phyloP scores from a whole-genome alignment of 2,113 vertebrate genomes.

The Charina bottae region DNA sequence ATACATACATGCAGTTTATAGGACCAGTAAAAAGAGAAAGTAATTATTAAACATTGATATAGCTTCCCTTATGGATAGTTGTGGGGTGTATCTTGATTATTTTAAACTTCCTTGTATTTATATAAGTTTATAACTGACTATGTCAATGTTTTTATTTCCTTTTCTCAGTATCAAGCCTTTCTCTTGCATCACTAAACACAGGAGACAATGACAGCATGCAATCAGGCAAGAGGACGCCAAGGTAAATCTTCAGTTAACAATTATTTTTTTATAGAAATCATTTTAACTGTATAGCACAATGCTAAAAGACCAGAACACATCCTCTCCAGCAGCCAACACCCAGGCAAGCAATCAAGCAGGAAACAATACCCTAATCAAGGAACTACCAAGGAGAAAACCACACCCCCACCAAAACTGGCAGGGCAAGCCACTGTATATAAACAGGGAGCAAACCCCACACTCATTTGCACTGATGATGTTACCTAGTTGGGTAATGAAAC shows the following conservation, averaged over 20 bases:
- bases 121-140: conserved; percentile 81
- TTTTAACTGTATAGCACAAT: conserved; percentile 25
- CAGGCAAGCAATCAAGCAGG: too few relatives aligned
- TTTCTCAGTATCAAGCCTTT: conserved; percentile 90
- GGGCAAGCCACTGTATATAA: too few relatives aligned
- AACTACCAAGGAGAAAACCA: too few relatives aligned
- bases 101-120: conserved; percentile 73
- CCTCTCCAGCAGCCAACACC: too few relatives aligned
- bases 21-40: conserved; percentile 5
- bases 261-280: conserved; percentile 36
- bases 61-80: conserved; percentile 57
- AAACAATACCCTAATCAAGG: too few relatives aligned
- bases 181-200: conserved; percentile 91
- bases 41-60: not conserved
- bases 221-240: conserved; percentile 91
- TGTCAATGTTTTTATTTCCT: conserved; percentile 76
- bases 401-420: too few relatives aligned
- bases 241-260: conserved; percentile 74
- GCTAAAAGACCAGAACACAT: not conserved
- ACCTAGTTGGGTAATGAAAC: too few relatives aligned
- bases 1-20: conserved; percentile 58
- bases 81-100: conserved; percentile 54
- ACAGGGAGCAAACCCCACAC: too few relatives aligned
- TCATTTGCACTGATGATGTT: too few relatives aligned
- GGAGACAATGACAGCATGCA: conserved; percentile 88